Conservation (phyloP, 2,113 vertebrate species). For the Toxotes jaculatrix region DNA sequence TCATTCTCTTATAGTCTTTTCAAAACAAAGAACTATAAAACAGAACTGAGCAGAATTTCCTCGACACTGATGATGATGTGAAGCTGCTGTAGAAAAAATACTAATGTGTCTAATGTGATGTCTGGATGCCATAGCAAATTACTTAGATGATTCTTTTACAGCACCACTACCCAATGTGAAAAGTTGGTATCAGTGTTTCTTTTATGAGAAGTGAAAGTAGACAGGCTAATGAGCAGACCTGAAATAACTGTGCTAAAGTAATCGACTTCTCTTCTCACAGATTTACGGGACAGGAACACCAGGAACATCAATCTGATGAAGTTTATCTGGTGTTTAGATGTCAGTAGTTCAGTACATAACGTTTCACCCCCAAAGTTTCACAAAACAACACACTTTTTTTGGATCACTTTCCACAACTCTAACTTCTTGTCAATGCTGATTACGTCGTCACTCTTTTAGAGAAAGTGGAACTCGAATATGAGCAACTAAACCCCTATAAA, state of each 20-base stretch:
- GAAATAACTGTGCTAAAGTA: not conserved
- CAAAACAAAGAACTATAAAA: too few species aligned
- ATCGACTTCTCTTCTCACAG: not conserved
- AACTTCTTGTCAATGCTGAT: not conserved
- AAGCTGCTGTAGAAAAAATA: too few species aligned
- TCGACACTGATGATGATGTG: too few species aligned
- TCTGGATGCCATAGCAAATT: too few species aligned
- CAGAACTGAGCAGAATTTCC: too few species aligned
- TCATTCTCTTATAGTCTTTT: too few species aligned
- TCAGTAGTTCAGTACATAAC: too few species aligned
- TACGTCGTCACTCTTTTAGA: not conserved
- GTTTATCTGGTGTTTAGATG: too few species aligned
- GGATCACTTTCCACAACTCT: not conserved
- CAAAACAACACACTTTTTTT: not conserved
- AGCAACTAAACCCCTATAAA: not conserved
- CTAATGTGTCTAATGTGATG: too few species aligned
- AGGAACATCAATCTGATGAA: too few species aligned
- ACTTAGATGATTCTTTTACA: too few species aligned
- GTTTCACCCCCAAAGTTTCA: not conserved
- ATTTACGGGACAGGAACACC: too few species aligned
- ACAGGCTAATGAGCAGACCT: not conserved
- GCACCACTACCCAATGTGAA: not conserved
- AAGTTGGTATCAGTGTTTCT: not conserved
- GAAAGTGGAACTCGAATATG: not conserved
- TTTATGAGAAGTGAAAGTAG: constrained; percentile 29